Percentiles rank a stretch among this genome's conserved stretches.
Evolutionary conservation across 2,797 vertebrate genomes (phyloP).

Genomic region (Channallabes apus): DNA sequence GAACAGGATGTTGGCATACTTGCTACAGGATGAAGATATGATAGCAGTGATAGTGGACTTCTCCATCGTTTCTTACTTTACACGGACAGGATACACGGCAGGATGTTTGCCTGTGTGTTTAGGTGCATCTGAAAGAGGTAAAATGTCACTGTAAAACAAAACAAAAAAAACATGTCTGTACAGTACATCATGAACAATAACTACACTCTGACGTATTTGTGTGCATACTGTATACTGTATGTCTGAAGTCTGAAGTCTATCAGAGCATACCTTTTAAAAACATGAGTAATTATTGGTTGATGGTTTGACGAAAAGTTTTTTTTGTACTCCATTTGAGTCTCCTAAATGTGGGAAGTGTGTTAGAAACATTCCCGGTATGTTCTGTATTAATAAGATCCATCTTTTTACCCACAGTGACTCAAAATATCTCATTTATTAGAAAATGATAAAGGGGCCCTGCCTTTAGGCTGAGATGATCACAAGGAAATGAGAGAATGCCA

Average conservation of each 20-base stretch:
- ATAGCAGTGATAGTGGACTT: constrained; percentile 47
- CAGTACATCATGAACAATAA: neutral
- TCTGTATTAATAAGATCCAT: constrained; percentile 39
- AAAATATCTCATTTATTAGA: constrained; percentile 36
- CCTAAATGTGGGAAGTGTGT: neutral
- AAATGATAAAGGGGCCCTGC: constrained; percentile 22
- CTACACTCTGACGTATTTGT: neutral
- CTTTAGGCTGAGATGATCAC: constrained; percentile 24
- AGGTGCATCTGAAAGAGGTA: constrained; percentile 26
- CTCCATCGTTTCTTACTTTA: constrained; percentile 28
- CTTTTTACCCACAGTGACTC: neutral
- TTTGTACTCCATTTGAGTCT: neutral
- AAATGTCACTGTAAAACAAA: neutral
- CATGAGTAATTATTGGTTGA: neutral
- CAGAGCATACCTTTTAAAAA: neutral
- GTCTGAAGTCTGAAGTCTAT: neutral
- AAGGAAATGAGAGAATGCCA: constrained; percentile 29
- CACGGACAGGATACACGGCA: constrained; percentile 43
- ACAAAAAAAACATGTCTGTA: too few relatives aligned
- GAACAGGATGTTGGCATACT: constrained; percentile 74
- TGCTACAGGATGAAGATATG: constrained; percentile 46
- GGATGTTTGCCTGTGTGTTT: constrained; percentile 50
- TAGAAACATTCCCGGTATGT: constrained; percentile 39
- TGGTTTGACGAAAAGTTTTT: neutral
- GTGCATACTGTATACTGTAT: neutral